phyloP scores from a whole-genome alignment of 2,113 vertebrate genomes.

The Sapayoa aenigma region DNA sequence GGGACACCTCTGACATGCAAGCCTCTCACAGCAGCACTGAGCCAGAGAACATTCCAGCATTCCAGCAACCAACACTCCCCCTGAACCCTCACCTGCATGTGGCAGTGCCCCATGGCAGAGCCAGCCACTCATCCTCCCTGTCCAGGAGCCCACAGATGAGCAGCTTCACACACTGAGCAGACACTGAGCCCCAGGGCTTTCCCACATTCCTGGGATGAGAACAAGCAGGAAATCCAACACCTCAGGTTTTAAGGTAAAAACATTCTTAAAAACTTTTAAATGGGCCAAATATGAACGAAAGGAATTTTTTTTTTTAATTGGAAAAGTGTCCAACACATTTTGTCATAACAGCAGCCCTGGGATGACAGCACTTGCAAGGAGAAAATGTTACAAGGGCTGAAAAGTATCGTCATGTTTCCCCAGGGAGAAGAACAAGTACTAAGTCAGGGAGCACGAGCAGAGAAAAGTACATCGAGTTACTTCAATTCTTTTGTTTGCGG shows the following conservation, averaged over 20 bases:
- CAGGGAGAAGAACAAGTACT: not conserved
- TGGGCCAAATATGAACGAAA: not conserved
- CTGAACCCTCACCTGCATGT: accelerated
- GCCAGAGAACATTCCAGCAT: not conserved
- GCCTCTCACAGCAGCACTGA: not conserved
- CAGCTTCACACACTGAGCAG: not conserved
- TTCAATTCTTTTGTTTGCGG: not conserved
- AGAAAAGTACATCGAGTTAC: not conserved
- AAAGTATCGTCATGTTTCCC: accelerated
- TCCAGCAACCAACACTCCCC: not conserved
- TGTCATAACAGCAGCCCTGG: not conserved
- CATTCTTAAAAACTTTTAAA: not conserved
- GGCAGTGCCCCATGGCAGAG: not conserved
- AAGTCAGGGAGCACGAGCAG: not conserved
- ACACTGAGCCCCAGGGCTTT: not conserved
- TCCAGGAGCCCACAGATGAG: not conserved
- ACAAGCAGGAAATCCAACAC: not conserved
- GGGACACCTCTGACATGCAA: not conserved
- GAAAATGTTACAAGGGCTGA: not conserved
- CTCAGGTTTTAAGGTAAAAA: not conserved
- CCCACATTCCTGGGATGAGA: not conserved
- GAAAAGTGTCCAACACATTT: not conserved
- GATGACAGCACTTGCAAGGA: not conserved
- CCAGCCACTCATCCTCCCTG: not conserved
- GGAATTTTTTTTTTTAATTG: not conserved